These are phyloP conservation scores for Chironomus riparius DNA, from an alignment of 2,888 invertebrate species.

Conservation along the genomic window DNA sequence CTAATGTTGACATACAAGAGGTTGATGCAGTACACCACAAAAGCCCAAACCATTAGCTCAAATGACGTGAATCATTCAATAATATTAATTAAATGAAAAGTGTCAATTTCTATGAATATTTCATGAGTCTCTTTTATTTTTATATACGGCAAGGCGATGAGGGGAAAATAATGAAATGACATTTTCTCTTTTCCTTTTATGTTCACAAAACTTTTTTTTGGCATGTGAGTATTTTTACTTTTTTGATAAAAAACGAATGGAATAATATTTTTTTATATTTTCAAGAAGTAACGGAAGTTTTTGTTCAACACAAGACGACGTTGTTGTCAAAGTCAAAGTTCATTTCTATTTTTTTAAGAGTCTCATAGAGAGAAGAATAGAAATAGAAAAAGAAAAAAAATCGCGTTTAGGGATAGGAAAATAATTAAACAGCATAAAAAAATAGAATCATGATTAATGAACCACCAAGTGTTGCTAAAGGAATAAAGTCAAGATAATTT, in stretches of 20 bases:
- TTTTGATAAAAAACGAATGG: background rate
- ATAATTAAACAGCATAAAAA: background rate
- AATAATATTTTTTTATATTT: background rate
- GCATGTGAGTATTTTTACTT: background rate
- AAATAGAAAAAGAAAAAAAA: background rate
- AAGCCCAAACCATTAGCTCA: background rate
- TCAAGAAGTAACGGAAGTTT: background rate
- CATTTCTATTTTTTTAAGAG: background rate
- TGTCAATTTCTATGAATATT: conserved; percentile 20
- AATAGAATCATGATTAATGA: background rate
- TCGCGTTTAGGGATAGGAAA: too few species aligned
- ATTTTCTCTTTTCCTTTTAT: background rate
- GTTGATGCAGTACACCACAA: background rate
- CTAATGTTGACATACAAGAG: background rate
- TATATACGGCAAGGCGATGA: background rate
- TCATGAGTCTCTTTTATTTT: background rate
- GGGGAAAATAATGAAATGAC: background rate
- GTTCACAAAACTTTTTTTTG: background rate
- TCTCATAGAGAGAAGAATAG: background rate
- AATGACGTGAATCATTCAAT: background rate
- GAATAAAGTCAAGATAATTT: background rate
- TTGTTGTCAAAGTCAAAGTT: background rate
- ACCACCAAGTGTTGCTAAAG: background rate
- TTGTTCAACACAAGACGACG: background rate
- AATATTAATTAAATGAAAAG: background rate